Evolutionary conservation across 2,888 invertebrate species (phyloP), one percentile per base, ranked within the genome.

Genomic region (Theretra japonica): DNA sequence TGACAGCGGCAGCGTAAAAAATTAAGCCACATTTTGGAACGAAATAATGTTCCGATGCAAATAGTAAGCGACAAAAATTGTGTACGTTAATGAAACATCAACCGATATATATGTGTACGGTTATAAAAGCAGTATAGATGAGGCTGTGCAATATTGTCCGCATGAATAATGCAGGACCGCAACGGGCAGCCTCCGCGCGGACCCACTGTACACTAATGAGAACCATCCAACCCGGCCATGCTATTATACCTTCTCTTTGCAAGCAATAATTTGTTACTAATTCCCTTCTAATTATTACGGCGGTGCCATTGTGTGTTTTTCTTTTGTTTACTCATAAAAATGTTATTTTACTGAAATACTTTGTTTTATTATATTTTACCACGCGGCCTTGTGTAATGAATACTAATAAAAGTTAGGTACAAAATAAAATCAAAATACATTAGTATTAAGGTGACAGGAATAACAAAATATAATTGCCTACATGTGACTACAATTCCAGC

Each of bases 161-260:
- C 91, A 93, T 93, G 93, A 93, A 93, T 94, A 93, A 94, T 94
- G 93, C 93, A 93, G 83, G 88, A 83, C 84, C 83, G 84, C 87
- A 86, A 86, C 87, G 86, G 87, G 83, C 83, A 82, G 80, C 86
- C 86, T 86, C 87, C 83, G 81, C 85, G 86, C 83, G 84, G 83
- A 84, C 87, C 87, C 86, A 84, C 79, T 86, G 85, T 85, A 86
- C 90, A 89, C 92, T 93, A 93, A 94, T 93, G 92, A 93, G 92
- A 88, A 87, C 85, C 87, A 88, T 87, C 88, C 89, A 87, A 84
- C 86, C 88, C 87, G 81, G 82, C 83, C 82, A 81, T 76, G 85
- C 88, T 86, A 91, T 91, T 91, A 90, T 88, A 85, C 86, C 88
- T 84, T 83, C 88, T 83, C 87, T 86, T 86, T 88, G 85, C 87